Conservation (phyloP, 2,797 vertebrate genomes). For the Coendou prehensilis region DNA sequence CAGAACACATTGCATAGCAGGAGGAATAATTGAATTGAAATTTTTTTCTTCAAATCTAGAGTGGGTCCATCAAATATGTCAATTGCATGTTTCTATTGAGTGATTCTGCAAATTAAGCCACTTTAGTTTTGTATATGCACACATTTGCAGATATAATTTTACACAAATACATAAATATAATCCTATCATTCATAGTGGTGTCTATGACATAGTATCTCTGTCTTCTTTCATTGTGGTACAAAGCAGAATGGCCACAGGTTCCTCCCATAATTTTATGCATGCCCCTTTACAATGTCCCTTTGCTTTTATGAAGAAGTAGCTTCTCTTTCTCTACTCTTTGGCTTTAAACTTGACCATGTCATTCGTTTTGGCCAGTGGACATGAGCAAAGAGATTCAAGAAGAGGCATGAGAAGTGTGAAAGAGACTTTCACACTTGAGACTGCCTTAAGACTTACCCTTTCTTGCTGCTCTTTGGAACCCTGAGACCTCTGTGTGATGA, state of each 20-base stretch:
- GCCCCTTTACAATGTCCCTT: constrained; percentile 49
- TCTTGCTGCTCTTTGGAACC: constrained; percentile 54
- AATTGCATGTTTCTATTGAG: constrained; percentile 41
- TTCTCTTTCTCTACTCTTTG: constrained; percentile 35
- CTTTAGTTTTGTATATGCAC: constrained; percentile 46
- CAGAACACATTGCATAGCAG: constrained; percentile 46
- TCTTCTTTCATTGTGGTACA: constrained; percentile 53
- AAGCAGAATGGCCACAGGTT: constrained; percentile 56
- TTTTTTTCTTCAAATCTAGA: constrained; percentile 55
- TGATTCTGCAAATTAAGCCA: constrained; percentile 49
- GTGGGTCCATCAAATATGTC: constrained; percentile 49
- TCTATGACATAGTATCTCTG: constrained; percentile 40
- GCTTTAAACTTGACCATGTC: constrained; percentile 56
- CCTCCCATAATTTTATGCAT: constrained; percentile 22
- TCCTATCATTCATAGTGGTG: constrained; percentile 32
- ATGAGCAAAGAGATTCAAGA: constrained; percentile 58
- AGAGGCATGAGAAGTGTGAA: constrained; percentile 50
- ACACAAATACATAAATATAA: constrained; percentile 37
- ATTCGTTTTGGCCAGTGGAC: constrained; percentile 61
- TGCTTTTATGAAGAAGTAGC: constrained; percentile 60
- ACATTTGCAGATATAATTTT: constrained; percentile 42
- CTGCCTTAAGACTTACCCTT: constrained; percentile 49
- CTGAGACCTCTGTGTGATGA: constrained; percentile 38
- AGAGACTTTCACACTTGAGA: neutral
- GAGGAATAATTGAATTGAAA: constrained; percentile 50